These are phyloP conservation scores for Tyria jacobaeae DNA, from an alignment of 2,888 invertebrate species.

Conservation along the genomic window DNA sequence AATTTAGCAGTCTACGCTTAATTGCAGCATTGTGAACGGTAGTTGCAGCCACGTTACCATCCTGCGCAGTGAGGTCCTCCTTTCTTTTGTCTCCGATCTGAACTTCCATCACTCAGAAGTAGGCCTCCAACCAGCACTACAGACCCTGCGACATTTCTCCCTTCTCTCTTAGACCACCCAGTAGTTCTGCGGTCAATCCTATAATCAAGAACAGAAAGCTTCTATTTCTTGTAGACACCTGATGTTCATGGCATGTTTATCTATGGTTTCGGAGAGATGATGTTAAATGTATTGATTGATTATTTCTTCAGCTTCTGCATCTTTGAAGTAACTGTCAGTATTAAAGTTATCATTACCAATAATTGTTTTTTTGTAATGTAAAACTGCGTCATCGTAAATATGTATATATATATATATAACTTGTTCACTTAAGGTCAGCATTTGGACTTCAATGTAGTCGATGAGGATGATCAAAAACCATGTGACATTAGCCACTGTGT, in stretches of 20 bases:
- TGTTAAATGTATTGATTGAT: conserved; percentile 19
- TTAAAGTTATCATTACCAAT: background rate
- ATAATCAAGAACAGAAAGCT: conserved; percentile 50
- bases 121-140: too few species aligned
- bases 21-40: conserved; percentile 59
- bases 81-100: too few species aligned
- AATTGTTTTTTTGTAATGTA: background rate
- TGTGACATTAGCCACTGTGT: conserved; percentile 21
- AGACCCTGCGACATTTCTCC: too few species aligned
- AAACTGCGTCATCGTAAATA: conserved; percentile 21
- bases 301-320: background rate
- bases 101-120: too few species aligned
- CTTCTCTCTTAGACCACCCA: conserved; percentile 64
- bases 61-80: too few species aligned
- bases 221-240: conserved; percentile 50
- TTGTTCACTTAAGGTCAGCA: conserved; percentile 29
- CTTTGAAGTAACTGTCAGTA: background rate
- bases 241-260: conserved; percentile 49
- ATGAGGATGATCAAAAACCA: conserved; percentile 26
- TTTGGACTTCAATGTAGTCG: conserved; percentile 25
- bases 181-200: conserved; percentile 54
- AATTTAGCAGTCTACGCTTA: conserved; percentile 56
- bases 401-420: conserved; percentile 16
- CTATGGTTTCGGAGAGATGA: conserved; percentile 38
- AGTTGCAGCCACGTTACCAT: conserved; percentile 60